These are phyloP conservation scores for Venusia cambrica DNA, from an alignment of 2,888 invertebrate species.

Conservation along the genomic window DNA sequence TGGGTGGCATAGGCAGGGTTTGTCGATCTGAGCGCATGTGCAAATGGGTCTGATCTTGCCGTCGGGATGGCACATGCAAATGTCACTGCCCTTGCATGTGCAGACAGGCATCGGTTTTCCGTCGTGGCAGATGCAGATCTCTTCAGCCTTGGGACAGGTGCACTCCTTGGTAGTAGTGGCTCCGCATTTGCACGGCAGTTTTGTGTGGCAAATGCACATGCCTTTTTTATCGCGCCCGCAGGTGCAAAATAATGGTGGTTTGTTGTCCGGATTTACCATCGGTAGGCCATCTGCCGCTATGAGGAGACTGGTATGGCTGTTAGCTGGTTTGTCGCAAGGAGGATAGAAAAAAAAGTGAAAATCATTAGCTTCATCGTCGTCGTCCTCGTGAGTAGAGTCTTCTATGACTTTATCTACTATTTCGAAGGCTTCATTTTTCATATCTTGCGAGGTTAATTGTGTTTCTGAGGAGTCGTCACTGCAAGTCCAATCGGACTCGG, in stretches of 20 bases:
- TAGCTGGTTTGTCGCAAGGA: constrained; percentile 54
- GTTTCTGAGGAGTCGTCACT: constrained; percentile 44
- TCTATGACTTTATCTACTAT: constrained; percentile 40
- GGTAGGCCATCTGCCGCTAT: constrained; percentile 63
- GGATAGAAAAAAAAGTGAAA: constrained; percentile 72
- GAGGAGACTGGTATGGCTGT: constrained; percentile 56
- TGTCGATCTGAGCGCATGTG: constrained; percentile 53
- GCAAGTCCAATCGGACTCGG: constrained; percentile 68
- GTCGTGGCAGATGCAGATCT: constrained; percentile 59
- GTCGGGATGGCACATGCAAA: constrained; percentile 58
- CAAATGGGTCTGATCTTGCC: constrained; percentile 48
- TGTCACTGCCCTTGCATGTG: constrained; percentile 46
- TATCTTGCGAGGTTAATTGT: constrained; percentile 39
- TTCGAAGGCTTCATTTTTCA: constrained; percentile 39
- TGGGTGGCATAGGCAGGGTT: constrained; percentile 59
- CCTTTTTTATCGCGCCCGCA: constrained; percentile 50
- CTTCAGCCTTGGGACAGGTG: constrained; percentile 45
- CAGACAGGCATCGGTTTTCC: constrained; percentile 46
- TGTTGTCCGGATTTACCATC: constrained; percentile 47
- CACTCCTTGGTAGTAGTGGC: constrained; percentile 51
- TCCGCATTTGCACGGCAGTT: constrained; percentile 62
- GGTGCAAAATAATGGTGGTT: constrained; percentile 40
- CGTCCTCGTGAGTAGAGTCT: constrained; percentile 32
- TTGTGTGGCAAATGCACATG: constrained; percentile 52
- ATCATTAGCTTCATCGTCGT: constrained; percentile 50